Evolutionary conservation across 2,113 vertebrate species (phyloP).

Genomic region (Steatornis caripensis): DNA sequence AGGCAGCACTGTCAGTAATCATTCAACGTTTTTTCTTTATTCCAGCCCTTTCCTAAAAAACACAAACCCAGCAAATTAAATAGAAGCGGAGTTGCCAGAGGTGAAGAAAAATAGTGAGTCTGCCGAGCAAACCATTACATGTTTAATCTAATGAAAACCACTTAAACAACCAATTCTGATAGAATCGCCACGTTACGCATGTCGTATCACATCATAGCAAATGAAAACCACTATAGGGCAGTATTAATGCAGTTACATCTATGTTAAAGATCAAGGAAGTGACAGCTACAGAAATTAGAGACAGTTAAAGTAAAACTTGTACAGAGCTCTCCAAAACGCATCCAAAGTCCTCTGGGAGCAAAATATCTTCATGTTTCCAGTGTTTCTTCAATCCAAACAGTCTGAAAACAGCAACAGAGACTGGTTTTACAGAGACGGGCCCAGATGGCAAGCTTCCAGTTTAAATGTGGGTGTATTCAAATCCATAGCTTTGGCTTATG

Average conservation of each 20-base stretch:
- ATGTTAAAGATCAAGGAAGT: not conserved
- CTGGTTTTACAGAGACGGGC: not conserved
- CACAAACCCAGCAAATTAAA: slow-evolving; percentile 23
- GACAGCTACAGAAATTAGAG: not conserved
- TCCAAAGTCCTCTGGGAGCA: not conserved
- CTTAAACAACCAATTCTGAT: not conserved
- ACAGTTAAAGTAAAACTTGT: not conserved
- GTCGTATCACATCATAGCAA: not conserved
- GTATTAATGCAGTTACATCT: not conserved
- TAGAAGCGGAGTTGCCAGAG: not conserved
- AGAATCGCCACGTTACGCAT: not conserved
- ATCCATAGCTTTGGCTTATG: not conserved
- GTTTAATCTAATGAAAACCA: slow-evolving; percentile 21
- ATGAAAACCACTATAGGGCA: not conserved
- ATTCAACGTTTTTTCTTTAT: slow-evolving; percentile 5
- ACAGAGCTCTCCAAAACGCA: not conserved
- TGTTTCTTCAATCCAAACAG: not conserved
- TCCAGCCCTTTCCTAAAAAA: not conserved
- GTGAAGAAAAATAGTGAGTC: not conserved
- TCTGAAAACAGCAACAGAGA: not conserved
- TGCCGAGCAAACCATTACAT: slow-evolving; percentile 24
- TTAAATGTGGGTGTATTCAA: not conserved
- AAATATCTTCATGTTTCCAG: not conserved
- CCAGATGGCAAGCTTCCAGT: not conserved
- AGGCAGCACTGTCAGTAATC: not conserved